Base-by-base conservation (phyloP, 2,888 invertebrate genomes). In the Tipula confusa region DNA sequence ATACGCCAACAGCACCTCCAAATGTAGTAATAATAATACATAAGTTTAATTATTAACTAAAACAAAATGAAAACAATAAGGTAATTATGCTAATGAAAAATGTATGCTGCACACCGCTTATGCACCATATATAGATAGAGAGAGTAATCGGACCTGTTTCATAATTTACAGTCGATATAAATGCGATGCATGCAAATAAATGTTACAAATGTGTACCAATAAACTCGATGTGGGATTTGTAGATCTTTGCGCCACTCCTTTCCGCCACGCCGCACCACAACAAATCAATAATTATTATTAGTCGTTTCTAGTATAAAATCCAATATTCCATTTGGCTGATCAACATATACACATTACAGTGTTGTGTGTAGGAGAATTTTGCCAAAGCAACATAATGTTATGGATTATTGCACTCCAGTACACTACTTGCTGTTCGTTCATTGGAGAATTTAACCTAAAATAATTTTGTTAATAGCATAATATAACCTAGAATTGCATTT, bases 251-350 rank as follows among this genome's bases (percentile, higher is more conserved):
- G n/a, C 24, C 64, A 24, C 64, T 64, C 64, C 64, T 24, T 64
- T 64, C 64, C 64, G 64, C 64, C 24, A 9, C 64, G 24, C 43
- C 6, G 43, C 5, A 48, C 7, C 33, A 18, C 18, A 48, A 24
- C 64, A 64, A 64, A 64, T 64, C 24, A 64, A 64, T 64, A 64
- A 24, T 64, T n/a, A 43, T 43, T n/a, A 43, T 64, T 64, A 64
- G 24, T 64, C 24, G 43, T 43, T 64, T 64, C n/a, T n/a, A n/a
- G n/a, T n/a, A 13, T 64, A 64, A 64, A 43, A n/a, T 43, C n/a
- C 43, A 43, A 43, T 43, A 43, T 43, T 43, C 43, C n/a, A 43
- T 43, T 43, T 43, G n/a, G 43, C 5, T 43, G 43, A 43, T 43
- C 43, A 43, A 6, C 43, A n/a, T n/a, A n/a, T n/a, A n/a, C n/a